These are phyloP conservation scores for Hydra vulgaris DNA, from an alignment of 30 jellyfish, hydroid and myxozoan genomes.

Conservation along the genomic window DNA sequence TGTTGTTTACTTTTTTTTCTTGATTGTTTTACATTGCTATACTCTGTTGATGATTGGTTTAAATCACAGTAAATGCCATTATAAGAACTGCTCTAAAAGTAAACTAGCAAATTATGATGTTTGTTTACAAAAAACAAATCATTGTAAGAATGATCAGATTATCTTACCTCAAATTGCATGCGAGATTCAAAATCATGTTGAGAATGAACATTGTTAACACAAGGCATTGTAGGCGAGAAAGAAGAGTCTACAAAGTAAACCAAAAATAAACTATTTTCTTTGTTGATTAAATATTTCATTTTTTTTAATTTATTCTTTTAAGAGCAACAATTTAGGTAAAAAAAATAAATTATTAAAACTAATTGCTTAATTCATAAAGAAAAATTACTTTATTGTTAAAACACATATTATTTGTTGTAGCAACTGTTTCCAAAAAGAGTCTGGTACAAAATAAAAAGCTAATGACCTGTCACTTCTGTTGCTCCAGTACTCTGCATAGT, in stretches of 20 bases:
- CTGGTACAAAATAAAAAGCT: too few species aligned
- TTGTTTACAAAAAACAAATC: not conserved
- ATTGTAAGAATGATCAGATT: too few species aligned
- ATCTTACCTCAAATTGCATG: constrained; percentile 15
- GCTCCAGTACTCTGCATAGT: not conserved
- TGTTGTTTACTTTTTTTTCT: constrained; percentile 12
- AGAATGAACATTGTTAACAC: constrained; percentile 4
- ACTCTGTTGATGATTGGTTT: constrained; percentile 10
- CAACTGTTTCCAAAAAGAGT: too few species aligned
- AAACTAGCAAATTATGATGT: too few species aligned
- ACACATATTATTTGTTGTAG: too few species aligned
- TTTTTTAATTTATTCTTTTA: too few species aligned
- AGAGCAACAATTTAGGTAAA: too few species aligned
- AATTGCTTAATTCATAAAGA: too few species aligned
- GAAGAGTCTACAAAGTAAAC: constrained; percentile 25
- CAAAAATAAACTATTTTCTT: too few species aligned
- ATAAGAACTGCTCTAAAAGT: constrained; percentile 17
- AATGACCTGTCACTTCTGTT: not conserved
- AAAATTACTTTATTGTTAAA: too few species aligned
- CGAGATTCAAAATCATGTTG: constrained; percentile 12
- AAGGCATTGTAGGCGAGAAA: constrained; percentile 31
- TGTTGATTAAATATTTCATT: too few species aligned
- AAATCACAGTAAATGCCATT: constrained; percentile 15
- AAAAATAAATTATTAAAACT: too few species aligned
- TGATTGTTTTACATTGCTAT: constrained; percentile 4